phyloP scores from a whole-genome alignment of 2,113 vertebrate species.

The Coptodon rendalli region DNA sequence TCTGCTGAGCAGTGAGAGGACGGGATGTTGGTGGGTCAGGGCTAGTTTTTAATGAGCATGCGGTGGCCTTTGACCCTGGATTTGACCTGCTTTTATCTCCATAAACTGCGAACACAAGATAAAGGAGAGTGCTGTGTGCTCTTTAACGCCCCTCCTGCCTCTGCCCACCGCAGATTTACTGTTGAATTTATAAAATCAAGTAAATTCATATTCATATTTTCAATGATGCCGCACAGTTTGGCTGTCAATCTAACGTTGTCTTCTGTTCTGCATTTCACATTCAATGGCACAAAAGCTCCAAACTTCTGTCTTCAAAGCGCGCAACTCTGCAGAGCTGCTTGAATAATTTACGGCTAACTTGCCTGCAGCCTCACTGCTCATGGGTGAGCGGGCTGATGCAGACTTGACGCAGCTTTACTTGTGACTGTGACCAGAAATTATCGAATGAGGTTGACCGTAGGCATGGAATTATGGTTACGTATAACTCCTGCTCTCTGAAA shows the following conservation, averaged over 20 bases:
- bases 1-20: not conserved
- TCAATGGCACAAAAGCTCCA: not conserved
- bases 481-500: not conserved
- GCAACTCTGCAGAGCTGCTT: not conserved
- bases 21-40: not conserved
- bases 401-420: not conserved
- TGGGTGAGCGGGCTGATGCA: not conserved
- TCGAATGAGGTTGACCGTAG: not conserved
- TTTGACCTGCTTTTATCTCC: slow-evolving; percentile 49
- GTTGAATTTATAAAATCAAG: not conserved
- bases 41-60: slow-evolving; percentile 18
- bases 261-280: not conserved
- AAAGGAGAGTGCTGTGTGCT: not conserved
- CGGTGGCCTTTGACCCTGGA: slow-evolving; percentile 38
- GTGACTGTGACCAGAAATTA: not conserved
- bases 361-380: not conserved
- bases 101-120: not conserved
- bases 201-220: not conserved
- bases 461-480: not conserved
- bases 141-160: not conserved
- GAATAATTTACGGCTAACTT: slow-evolving; percentile 17
- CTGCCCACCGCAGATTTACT: not conserved
- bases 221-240: not conserved
- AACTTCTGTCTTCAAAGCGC: not conserved
- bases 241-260: not conserved